Percentiles rank a stretch among this genome's conserved stretches.
Evolutionary conservation across 2,797 vertebrate genomes (phyloP).

Genomic region (Eidolon dupreanum): DNA sequence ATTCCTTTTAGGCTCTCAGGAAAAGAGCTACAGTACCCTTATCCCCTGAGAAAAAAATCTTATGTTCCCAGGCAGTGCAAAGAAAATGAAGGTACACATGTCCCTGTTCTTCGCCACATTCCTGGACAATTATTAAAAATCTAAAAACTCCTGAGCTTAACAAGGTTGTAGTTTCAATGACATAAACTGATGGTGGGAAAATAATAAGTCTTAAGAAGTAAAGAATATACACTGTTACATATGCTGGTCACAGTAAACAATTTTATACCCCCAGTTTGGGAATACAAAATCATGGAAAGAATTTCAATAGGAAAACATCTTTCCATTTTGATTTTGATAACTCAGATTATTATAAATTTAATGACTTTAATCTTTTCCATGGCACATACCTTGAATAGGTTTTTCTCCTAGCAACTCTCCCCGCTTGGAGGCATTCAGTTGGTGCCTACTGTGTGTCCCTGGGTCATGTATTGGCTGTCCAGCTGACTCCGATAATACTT

Average conservation of each 20-base stretch:
- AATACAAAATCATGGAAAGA: neutral
- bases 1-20: neutral
- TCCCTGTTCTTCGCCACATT: neutral
- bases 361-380: neutral
- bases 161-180: neutral
- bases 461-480: constrained; percentile 86
- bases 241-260: neutral
- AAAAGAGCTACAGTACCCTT: neutral
- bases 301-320: neutral
- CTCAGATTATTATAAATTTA: neutral
- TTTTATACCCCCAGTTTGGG: neutral
- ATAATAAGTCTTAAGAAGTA: neutral
- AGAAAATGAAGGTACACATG: neutral
- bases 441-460: constrained; percentile 87
- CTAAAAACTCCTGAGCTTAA: neutral
- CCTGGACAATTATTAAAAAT: neutral
- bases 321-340: neutral
- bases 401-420: constrained; percentile 90
- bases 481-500: constrained; percentile 86
- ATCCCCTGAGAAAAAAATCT: neutral
- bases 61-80: neutral
- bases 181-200: neutral
- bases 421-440: constrained; percentile 90
- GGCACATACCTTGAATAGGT: constrained; percentile 87
- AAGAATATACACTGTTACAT: rapidly evolving